Conservation (phyloP, 53 echinoderm and acorn worm species). For the Luidia sarsii region DNA sequence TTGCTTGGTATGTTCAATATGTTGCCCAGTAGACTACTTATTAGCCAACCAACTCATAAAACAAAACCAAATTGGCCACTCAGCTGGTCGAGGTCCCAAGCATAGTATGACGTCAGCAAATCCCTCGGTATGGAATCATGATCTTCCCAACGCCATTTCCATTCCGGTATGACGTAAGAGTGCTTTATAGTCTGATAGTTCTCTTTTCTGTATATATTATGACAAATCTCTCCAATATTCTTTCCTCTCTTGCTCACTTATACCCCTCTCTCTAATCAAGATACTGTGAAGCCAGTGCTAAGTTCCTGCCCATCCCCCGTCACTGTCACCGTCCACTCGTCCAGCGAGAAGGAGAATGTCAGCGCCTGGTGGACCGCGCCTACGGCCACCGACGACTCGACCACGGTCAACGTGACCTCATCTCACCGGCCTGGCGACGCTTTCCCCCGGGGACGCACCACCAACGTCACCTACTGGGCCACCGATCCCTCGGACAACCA, state of each 20-base stretch:
- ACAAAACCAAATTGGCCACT: no score
- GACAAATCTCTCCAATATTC: neutral
- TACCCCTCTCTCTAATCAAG: neutral
- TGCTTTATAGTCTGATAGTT: neutral
- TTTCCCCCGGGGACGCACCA: conserved; percentile 29
- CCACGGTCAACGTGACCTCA: conserved; percentile 6
- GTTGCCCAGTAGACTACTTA: no score
- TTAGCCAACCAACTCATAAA: no score
- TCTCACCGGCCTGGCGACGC: conserved; percentile 23
- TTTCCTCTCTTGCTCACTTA: no score
- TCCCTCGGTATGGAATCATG: no score
- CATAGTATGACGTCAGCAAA: no score
- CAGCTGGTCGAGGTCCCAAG: no score
- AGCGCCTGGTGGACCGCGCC: conserved; percentile 46
- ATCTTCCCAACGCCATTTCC: no score
- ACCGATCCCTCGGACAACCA: conserved; percentile 33
- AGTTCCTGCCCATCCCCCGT: neutral
- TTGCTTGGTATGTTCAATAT: no score
- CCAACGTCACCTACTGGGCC: conserved; percentile 41
- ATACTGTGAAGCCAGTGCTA: conserved; percentile 22
- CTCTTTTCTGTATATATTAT: neutral
- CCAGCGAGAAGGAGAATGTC: conserved; percentile 16
- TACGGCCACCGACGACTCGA: conserved; percentile 35
- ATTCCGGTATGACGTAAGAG: no score
- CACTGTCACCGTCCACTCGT: conserved; percentile 24